Conservation (phyloP, 35 echinoderm and acorn worm genomes). For the Acanthaster planci region DNA sequence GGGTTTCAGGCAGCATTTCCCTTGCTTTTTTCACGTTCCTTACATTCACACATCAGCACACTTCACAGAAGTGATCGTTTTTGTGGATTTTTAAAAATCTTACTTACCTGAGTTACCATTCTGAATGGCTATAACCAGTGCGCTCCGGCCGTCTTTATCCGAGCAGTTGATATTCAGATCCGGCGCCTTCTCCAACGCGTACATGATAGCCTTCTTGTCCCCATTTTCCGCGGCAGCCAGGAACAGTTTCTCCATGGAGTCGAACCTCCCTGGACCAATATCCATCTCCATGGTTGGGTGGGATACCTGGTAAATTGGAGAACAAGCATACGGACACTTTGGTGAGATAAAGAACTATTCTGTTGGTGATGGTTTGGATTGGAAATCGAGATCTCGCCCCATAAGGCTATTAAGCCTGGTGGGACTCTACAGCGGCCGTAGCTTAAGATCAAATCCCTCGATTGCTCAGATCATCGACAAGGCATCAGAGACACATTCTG, state of each 20-base stretch:
- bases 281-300: conserved; percentile 76
- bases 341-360: not conserved
- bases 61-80: no score
- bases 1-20: no score
- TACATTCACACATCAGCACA: no score
- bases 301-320: conserved; percentile 39
- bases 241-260: conserved; percentile 97
- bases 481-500: no score
- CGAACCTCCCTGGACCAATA: conserved; percentile 78
- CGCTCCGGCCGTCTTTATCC: conserved; percentile 83
- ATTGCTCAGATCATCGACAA: no score
- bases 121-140: conserved; percentile 87
- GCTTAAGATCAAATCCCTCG: no score
- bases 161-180: conserved; percentile 87
- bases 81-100: no score
- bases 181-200: conserved; percentile 90
- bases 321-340: not conserved
- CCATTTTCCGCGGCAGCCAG: conserved; percentile 93
- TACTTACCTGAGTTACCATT: conserved; percentile 93
- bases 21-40: no score
- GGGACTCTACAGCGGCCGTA: no score
- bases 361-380: no score
- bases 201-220: conserved; percentile 95
- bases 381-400: no score
- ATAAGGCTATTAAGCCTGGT: no score